Evolutionary conservation across 2,797 vertebrate species (phyloP), one percentile per base, ranked within the genome.

Genomic region (Ciconia nigra): DNA sequence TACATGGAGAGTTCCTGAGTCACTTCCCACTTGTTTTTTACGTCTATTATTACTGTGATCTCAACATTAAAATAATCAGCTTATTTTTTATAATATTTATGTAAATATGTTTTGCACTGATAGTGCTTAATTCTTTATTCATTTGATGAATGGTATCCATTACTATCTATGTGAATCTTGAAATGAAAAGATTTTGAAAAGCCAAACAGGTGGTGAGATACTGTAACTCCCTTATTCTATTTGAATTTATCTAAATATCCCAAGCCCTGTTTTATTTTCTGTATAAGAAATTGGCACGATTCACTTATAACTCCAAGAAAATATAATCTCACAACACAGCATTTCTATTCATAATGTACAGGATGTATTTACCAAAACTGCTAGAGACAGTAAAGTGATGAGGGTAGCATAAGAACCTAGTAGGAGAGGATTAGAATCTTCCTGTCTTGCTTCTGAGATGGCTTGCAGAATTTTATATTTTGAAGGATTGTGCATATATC

Each of bases 61-160:
- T 92, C 67, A 83, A 67, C 24, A 81, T 58, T 37, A 86, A 94
- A 94, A 80, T 55, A 69, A 93, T 80, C 72, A 61, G 12, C 47
- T 82, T 47, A 70, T 44, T 89, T 91, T 92, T 73, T 80, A 46
- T 52, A 59, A 65, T 59, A 67, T 39, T 63, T 78, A 83, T 54
- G 41, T 66, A 94, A 74, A 87, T 71, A 66, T 0, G 0, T 42
- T 95, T 94, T 80, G 15, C 5, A 2, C 26, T 86, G 35, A 41
- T 78, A n/a, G 6, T 29, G 16, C 70, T 88, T 74, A 86, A 49
- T 92, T 93, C 69, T 87, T 93, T 90, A 87, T 94, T 95, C 63
- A 89, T 33, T 41, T 80, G 41, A 72, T 93, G 59, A 91, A 89
- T 95, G 29, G 70, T 74, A 89, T 71, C 61, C 72, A 73, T 92